phyloP scores from a whole-genome alignment of 2,888 invertebrate species.

The Napeogenes sylphis region DNA sequence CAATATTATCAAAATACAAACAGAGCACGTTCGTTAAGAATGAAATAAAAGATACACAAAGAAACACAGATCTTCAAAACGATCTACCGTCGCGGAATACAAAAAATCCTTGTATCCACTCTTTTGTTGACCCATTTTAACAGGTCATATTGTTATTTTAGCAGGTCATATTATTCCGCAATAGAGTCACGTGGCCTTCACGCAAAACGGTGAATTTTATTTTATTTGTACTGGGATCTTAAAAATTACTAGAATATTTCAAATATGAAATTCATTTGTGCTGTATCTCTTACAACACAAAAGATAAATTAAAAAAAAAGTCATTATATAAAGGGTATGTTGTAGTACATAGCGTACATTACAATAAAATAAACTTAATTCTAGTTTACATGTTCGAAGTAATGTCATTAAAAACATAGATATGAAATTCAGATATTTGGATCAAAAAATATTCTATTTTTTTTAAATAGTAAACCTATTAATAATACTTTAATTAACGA shows the following conservation, averaged over 20 bases:
- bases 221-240: background rate
- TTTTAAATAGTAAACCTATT: too few species aligned
- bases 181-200: slow-evolving; percentile 21
- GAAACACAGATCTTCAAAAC: slow-evolving; percentile 7
- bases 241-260: background rate
- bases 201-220: slow-evolving; percentile 1
- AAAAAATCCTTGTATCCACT: slow-evolving; percentile 18
- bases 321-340: too few species aligned
- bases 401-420: too few species aligned
- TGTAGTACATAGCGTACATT: too few species aligned
- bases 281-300: too few species aligned
- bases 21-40: slow-evolving; percentile 2
- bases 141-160: slow-evolving; percentile 20
- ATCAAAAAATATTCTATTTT: too few species aligned
- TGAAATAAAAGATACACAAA: slow-evolving; percentile 3
- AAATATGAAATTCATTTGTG: background rate
- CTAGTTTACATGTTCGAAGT: too few species aligned
- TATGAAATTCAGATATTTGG: too few species aligned
- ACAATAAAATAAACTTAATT: too few species aligned
- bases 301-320: too few species aligned
- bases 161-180: slow-evolving; percentile 19
- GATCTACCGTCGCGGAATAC: slow-evolving; percentile 8
- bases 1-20: background rate
- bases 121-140: slow-evolving; percentile 16
- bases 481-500: background rate